Conservation (phyloP, 2,113 vertebrate genomes). For the Pseudopipra pipra region DNA sequence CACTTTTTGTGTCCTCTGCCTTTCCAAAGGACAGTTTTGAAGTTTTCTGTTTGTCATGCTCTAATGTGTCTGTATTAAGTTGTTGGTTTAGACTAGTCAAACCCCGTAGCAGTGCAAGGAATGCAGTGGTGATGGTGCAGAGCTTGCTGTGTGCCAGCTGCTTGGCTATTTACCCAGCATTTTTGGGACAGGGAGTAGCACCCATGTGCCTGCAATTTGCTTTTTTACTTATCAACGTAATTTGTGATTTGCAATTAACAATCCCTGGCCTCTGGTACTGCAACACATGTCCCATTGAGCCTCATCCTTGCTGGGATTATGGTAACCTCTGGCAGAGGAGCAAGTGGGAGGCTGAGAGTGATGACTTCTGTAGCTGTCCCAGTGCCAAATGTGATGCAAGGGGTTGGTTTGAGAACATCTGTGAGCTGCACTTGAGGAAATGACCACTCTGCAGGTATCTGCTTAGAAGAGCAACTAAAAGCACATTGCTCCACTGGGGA, state of each 20-base stretch:
- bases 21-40: not conserved
- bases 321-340: not conserved
- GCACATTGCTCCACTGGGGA: not conserved
- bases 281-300: not conserved
- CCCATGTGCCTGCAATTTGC: not conserved
- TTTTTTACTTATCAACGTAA: not conserved
- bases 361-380: not conserved
- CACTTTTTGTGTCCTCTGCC: not conserved
- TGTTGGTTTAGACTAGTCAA: not conserved
- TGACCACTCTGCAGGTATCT: not conserved
- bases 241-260: not conserved
- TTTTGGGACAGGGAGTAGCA: not conserved
- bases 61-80: not conserved
- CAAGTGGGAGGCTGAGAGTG: not conserved
- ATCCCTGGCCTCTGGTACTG: not conserved
- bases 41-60: not conserved
- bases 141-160: not conserved
- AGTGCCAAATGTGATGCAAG: not conserved
- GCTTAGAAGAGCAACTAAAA: not conserved
- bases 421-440: not conserved
- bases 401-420: not conserved
- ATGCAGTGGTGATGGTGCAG: not conserved
- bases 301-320: not conserved
- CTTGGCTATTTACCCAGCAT: not conserved
- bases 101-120: rapidly evolving